Evolutionary conservation across 2,888 invertebrate species (phyloP), one percentile per base, ranked within the genome.

Genomic region (Malacosoma neustria): DNA sequence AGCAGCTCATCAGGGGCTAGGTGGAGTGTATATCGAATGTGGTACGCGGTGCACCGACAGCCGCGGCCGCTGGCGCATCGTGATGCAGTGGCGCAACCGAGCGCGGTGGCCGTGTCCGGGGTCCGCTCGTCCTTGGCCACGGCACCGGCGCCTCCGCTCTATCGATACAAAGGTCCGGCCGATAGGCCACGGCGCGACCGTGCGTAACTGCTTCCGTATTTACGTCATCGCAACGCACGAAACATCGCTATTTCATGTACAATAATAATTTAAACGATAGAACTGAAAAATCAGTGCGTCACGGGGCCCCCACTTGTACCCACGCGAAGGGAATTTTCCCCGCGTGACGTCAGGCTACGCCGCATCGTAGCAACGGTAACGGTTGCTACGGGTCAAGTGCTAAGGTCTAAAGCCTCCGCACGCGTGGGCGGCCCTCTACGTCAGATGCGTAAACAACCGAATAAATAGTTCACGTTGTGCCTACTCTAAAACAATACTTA

Each of bases 141-240:
- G 57, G 59, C 55, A 42, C 36, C 45, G 22, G 22, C 22, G 9
- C 38, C 45, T 43, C 43, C 45, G 42, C 51, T 46, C 48, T 54
- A 54, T 49, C 60, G 59, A 56, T 50, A 56, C 54, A 46, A 44
- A 48, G 49, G 48, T 44, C 49, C 52, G 47, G 44, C 46, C 48
- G 41, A 33, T 33, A 47, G 46, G 35, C 41, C 47, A 54, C 50
- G 51, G 59, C 49, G 51, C 70, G 72, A 54, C 70, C 65, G 61
- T 61, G 73, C 75, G 75, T 72, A 68, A 66, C 71, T 53, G 54
- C 71, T 80, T 82, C 81, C 77, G 74, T 65, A 58, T 73, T 54
- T 60, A 48, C 45, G 48, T 61, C 55, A 68, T 73, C 70, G 72
- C 67, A 67, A 38, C 48, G 42, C 45, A 40, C 49, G 40, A 41